Base-by-base conservation (phyloP, 1,140 invertebrate species). In the Aphelinus certus region DNA sequence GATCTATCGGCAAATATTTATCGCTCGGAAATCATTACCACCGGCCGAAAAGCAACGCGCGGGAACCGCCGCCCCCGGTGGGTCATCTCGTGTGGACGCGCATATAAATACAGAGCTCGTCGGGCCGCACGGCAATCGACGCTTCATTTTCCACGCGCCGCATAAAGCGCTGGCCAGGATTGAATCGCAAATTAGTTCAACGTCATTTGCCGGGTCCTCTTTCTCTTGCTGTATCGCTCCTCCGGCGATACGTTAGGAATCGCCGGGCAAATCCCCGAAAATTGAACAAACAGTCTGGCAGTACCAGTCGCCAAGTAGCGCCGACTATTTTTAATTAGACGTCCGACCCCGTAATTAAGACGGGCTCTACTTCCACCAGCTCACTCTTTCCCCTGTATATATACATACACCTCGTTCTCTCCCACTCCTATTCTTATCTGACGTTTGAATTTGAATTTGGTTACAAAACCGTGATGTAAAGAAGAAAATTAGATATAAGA, bases 291-390 rank as follows among this genome's bases (percentile, higher is more conserved):
- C 73, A 78, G 66, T 76, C 73, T 76, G 71, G 56, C 76, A 79
- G 74, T 71, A 53, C 51, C 9, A 53, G 26, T 58, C n/a, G 1
- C 64, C 26, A 26, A 26, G 26, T 26, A 26, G 26, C 26, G 72
- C 76, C 75, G 78, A 78, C 77, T 77, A 77, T 77, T 80, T 79
- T 74, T 81, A 81, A 81, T 81, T 81, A 81, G 80, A 81, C 79
- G 79, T 78, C 80, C 74, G 73, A 80, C 73, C 77, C 79, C 76
- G 78, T 80, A 80, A 80, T 80, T 81, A 81, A 81, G 78, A 78
- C 78, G 76, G 80, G 79, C 78, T 81, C 79, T 80, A 77, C 79
- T 80, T 80, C 77, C 75, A 73, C 77, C 58, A 66, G 73, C 69
- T 73, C 73, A 64, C 71, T 58, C 76, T 70, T 69, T 64, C 73